These are phyloP conservation scores for Thryonomys swinderianus DNA, from an alignment of 2,113 vertebrate genomes.

Conservation along the genomic window DNA sequence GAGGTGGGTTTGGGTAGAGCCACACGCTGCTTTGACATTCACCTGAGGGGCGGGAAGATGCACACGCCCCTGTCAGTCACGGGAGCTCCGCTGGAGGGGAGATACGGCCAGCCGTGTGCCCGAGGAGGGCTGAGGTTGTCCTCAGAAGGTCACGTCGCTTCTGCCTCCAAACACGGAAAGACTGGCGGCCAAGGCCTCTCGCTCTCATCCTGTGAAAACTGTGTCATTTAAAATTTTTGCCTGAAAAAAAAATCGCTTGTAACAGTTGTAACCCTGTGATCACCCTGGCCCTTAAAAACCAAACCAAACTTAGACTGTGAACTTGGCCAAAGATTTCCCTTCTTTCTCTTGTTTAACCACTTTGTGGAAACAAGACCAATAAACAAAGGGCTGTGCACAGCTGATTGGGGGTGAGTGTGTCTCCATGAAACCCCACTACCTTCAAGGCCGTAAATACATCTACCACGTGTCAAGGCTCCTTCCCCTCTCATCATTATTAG, in stretches of 20 bases:
- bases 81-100: too few species aligned
- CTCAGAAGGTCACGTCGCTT: slow-evolving; percentile 36
- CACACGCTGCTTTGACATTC: slow-evolving; percentile 58
- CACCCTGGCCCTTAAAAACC: not conserved
- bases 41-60: slow-evolving; percentile 65
- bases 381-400: not conserved
- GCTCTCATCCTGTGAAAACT: not conserved
- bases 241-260: not conserved
- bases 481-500: not conserved
- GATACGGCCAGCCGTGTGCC: slow-evolving; percentile 32
- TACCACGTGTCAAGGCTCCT: not conserved
- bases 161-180: not conserved
- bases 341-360: not conserved
- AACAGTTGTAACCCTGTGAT: not conserved
- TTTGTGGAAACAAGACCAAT: not conserved
- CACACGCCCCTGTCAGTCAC: slow-evolving; percentile 73
- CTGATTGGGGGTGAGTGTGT: not conserved
- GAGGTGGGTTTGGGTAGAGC: slow-evolving; percentile 25
- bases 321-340: not conserved
- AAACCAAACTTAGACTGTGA: slow-evolving; percentile 19
- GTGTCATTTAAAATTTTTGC: slow-evolving; percentile 14
- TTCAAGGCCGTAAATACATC: not conserved
- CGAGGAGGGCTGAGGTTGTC: slow-evolving; percentile 19
- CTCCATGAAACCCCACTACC: not conserved
- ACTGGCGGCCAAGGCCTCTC: not conserved